These are phyloP conservation scores for Cololabis saira DNA, from an alignment of 2,113 vertebrate genomes.

Conservation along the genomic window DNA sequence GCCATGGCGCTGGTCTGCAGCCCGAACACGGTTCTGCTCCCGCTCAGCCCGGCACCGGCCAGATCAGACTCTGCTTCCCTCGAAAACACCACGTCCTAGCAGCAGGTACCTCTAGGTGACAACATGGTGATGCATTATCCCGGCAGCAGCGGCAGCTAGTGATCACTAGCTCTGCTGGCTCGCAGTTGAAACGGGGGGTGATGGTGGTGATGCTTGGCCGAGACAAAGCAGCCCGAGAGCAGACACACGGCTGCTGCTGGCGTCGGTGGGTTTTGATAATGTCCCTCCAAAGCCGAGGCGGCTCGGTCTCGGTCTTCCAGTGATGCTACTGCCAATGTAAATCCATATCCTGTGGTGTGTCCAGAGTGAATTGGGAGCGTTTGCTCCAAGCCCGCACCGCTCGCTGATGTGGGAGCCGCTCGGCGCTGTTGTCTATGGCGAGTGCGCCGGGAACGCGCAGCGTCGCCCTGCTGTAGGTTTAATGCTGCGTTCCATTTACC, in stretches of 20 bases:
- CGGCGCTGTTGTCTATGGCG: conserved; percentile 85
- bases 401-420: conserved; percentile 78
- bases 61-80: conserved; percentile 58
- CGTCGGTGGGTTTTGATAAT: conserved; percentile 60
- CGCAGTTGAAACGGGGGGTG: conserved; percentile 70
- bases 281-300: conserved; percentile 68
- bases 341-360: conserved; percentile 76
- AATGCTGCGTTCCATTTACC: no score
- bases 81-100: conserved; percentile 67
- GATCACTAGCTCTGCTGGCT: conserved; percentile 70
- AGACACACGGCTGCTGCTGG: conserved; percentile 63
- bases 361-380: conserved; percentile 53
- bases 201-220: conserved; percentile 78
- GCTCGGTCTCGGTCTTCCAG: conserved; percentile 67
- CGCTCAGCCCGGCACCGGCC: conserved; percentile 69
- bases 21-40: conserved; percentile 73
- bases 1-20: conserved; percentile 84
- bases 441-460: conserved; percentile 78
- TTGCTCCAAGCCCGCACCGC: conserved; percentile 67
- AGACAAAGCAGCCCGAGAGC: conserved; percentile 79
- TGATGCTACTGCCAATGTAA: conserved; percentile 72
- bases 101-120: conserved; percentile 68
- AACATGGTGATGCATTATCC: conserved; percentile 80
- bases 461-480: conserved; percentile 72
- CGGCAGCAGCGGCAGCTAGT: conserved; percentile 75